phyloP scores from a whole-genome alignment of 2,797 vertebrate species.

The Pempheris klunzingeri region DNA sequence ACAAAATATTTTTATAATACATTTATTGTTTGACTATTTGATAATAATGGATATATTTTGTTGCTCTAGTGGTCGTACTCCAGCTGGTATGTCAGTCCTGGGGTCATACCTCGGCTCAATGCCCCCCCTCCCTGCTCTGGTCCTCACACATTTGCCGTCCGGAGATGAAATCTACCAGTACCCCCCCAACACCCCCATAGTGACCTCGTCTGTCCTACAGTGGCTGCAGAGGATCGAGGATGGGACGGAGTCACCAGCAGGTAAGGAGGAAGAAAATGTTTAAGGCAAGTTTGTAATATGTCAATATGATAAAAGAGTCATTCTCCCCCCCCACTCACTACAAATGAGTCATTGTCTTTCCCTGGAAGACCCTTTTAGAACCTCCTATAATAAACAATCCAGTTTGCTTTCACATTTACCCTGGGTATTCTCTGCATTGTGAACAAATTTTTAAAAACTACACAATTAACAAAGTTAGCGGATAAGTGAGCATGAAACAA shows the following conservation, averaged over 20 bases:
- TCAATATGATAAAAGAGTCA: not conserved
- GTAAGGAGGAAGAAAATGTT: conserved; percentile 77
- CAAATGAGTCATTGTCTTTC: not conserved
- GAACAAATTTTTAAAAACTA: not conserved
- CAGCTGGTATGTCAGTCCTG: conserved; percentile 88
- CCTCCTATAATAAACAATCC: not conserved
- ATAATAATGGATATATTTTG: not conserved
- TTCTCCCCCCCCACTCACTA: not conserved
- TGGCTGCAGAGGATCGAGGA: conserved; percentile 90
- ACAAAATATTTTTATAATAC: not conserved
- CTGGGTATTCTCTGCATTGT: not conserved
- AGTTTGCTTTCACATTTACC: conserved; percentile 6
- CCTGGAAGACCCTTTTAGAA: not conserved
- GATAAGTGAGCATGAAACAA: not conserved
- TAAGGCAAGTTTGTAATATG: not conserved
- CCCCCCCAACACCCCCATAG: conserved; percentile 83
- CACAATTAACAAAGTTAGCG: not conserved
- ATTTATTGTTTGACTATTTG: not conserved
- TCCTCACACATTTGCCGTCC: conserved; percentile 86
- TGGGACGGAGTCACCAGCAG: conserved; percentile 84
- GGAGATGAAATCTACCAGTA: conserved; percentile 89
- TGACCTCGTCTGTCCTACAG: conserved; percentile 80
- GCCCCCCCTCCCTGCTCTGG: conserved; percentile 88
- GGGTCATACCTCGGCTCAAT: conserved; percentile 85
- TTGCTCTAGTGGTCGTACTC: conserved; percentile 84